Percentiles rank a stretch among this genome's conserved stretches.
Conservation (phyloP, 2,113 vertebrate genomes). For the Osmerus eperlanus region DNA sequence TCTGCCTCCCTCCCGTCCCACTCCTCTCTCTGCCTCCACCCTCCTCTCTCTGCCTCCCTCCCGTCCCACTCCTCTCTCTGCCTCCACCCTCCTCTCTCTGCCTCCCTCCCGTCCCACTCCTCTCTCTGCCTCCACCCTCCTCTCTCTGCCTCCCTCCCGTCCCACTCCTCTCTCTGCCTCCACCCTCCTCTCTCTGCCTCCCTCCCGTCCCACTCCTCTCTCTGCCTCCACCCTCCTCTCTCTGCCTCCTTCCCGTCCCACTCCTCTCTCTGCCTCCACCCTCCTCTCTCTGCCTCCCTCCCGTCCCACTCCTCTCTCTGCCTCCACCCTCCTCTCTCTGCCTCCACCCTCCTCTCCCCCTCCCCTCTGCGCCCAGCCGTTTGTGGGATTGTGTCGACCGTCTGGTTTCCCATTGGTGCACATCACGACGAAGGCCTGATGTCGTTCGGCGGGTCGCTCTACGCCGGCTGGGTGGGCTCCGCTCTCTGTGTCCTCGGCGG, state of each 20-base stretch:
- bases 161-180: slow-evolving; percentile 3
- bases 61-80: neutral
- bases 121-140: neutral
- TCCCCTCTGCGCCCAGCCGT: slow-evolving; percentile 71
- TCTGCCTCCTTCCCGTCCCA: slow-evolving; percentile 37
- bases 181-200: neutral
- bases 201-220: neutral
- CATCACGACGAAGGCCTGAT: slow-evolving; percentile 82
- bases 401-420: slow-evolving; percentile 90
- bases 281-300: neutral
- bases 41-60: neutral
- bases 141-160: neutral
- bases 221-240: neutral
- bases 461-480: slow-evolving; percentile 88
- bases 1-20: too few species aligned
- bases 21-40: too few species aligned
- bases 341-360: neutral
- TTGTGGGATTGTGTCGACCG: slow-evolving; percentile 81
- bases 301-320: neutral
- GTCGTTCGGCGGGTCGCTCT: slow-evolving; percentile 92
- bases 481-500: slow-evolving; percentile 85
- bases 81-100: neutral
- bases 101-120: neutral
- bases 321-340: neutral
- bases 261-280: neutral